Base-by-base conservation (phyloP, 2,888 invertebrate species). In the Orgyia antiqua region DNA sequence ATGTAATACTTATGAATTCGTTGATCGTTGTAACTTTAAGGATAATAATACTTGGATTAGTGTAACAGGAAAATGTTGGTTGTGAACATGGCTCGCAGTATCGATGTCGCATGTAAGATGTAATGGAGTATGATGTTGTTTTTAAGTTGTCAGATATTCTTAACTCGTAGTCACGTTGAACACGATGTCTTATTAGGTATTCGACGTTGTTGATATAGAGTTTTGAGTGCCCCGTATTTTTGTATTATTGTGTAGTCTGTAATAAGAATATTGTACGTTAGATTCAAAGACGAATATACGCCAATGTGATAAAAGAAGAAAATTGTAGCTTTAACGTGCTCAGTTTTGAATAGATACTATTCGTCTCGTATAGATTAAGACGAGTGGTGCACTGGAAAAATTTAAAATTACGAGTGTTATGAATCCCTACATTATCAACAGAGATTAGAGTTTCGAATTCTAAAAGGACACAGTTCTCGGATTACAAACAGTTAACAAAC, bases 121-220 rank as follows among this genome's bases (percentile, higher is more conserved):
- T 51, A 46, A 41, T 41, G 38, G 45, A 47, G 39, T 29, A 29
- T 45, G 33, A 39, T 41, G 39, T 46, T 33, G 41, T 39, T 44
- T 23, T 42, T 33, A 42, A 42, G 41, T 54, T 51, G 45, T 49
- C 44, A 42, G 36, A 46, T 49, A 50, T 58, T 56, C 37, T 48
- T 54, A 6, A 49, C 51, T 50, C 46, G 57, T 45, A 55, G 53
- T 54, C 15, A 4, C 58, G 68, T 63, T 66, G 62, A 66, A 63
- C 63, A 63, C 51, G 47, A 51, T 58, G 59, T 61, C 60, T 60
- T 64, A 61, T 54, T 66, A 65, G 55, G 60, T 67, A 65, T 60
- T 60, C 36, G 46, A 45, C 51, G 54, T 51, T 44, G 49, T 38
- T 32, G 39, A 38, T 36, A 10, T 23, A 36, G 27, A 26, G 35